These are phyloP conservation scores for Lepidurus apus DNA, from an alignment of 1,140 invertebrate species.

Conservation along the genomic window DNA sequence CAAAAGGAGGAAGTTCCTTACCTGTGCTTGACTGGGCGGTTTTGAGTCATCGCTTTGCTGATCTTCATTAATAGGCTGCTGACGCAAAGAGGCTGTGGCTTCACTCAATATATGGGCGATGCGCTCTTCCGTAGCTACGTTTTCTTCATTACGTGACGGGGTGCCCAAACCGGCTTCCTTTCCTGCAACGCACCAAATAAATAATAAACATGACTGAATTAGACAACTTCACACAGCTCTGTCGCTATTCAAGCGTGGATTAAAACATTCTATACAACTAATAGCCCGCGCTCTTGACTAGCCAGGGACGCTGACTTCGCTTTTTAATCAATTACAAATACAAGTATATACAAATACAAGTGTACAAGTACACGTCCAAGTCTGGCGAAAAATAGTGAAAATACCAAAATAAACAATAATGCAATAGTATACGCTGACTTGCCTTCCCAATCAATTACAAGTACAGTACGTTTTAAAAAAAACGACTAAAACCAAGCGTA, in stretches of 20 bases:
- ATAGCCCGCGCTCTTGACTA: constrained; percentile 11
- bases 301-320: background rate
- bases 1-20: constrained; percentile 48
- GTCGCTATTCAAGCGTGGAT: constrained; percentile 7
- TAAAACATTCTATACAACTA: constrained; percentile 4
- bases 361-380: background rate
- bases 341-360: constrained; percentile 14
- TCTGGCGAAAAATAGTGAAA: background rate
- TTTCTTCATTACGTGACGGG: constrained; percentile 59
- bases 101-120: constrained; percentile 90
- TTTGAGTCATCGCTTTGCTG: constrained; percentile 66
- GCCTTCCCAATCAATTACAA: constrained; percentile 29
- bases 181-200: constrained; percentile 49
- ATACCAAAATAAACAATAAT: too few species aligned
- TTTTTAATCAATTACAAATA: constrained; percentile 29
- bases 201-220: constrained; percentile 24
- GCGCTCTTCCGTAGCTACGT: constrained; percentile 80
- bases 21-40: constrained; percentile 63
- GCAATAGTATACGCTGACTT: background rate
- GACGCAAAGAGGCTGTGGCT: constrained; percentile 50
- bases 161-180: constrained; percentile 56
- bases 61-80: constrained; percentile 42
- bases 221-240: constrained; percentile 18
- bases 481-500: too few species aligned
- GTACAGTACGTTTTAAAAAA: too few species aligned